phyloP scores from a whole-genome alignment of 2,113 vertebrate species.

The Columbina picui region DNA sequence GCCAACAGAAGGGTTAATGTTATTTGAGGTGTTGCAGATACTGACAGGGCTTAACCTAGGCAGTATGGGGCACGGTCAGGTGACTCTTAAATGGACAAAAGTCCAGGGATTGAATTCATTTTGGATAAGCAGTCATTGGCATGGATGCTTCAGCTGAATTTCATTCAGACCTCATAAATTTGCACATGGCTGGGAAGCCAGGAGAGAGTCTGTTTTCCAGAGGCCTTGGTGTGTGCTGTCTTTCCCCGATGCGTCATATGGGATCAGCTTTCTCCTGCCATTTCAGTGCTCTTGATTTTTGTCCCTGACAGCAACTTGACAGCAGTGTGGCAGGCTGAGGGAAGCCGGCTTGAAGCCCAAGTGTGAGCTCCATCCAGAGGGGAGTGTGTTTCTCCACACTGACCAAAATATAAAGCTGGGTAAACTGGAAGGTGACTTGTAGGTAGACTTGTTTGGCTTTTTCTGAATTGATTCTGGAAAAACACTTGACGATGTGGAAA shows the following conservation, averaged over 20 bases:
- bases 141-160: background rate
- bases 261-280: background rate
- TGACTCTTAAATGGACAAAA: background rate
- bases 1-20: background rate
- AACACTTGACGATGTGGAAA: background rate
- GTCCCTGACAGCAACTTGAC: background rate
- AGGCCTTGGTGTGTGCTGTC: background rate
- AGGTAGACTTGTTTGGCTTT: background rate
- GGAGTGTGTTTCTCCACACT: background rate
- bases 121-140: background rate
- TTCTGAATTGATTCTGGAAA: background rate
- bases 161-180: slow-evolving; percentile 14
- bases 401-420: background rate
- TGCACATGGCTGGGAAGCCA: background rate
- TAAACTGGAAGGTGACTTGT: background rate
- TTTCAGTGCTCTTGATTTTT: background rate
- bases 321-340: background rate
- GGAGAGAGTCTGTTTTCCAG: slow-evolving; percentile 14
- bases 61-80: background rate
- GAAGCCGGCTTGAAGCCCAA: background rate
- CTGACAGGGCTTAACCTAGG: background rate
- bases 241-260: background rate
- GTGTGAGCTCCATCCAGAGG: background rate
- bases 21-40: background rate
- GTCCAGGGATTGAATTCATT: background rate